These are phyloP conservation scores for Tadarida brasiliensis DNA, from an alignment of 2,797 vertebrate genomes.

Conservation along the genomic window DNA sequence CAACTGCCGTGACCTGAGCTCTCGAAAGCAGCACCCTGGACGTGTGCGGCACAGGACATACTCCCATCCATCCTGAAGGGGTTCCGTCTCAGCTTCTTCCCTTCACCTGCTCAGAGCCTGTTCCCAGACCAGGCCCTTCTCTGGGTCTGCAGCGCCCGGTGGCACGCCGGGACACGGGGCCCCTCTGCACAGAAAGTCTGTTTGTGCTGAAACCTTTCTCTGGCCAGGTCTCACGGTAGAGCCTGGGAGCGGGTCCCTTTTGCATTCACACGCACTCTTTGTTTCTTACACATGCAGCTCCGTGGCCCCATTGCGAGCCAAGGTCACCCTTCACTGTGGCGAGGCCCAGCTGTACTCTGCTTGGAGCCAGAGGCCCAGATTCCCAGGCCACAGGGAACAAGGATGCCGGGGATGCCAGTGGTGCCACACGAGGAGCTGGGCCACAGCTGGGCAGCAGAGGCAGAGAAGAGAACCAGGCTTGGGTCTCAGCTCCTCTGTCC, in stretches of 20 bases:
- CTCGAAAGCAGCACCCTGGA: neutral
- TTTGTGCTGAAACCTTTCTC: conserved; percentile 40
- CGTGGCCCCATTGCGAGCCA: neutral
- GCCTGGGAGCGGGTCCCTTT: conserved; percentile 55
- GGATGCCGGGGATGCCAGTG: accelerated
- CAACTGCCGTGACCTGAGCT: accelerated
- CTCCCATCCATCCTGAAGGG: neutral
- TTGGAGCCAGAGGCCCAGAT: neutral
- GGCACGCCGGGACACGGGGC: neutral
- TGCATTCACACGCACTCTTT: conserved; percentile 50
- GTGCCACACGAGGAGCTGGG: neutral
- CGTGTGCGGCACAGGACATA: accelerated
- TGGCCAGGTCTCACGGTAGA: neutral
- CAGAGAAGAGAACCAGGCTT: neutral
- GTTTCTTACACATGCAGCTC: conserved; percentile 37
- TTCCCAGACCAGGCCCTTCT: neutral
- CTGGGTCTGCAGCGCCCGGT: neutral
- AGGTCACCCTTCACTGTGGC: neutral
- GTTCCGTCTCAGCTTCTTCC: neutral
- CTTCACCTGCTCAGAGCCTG: neutral
- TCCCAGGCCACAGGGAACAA: neutral
- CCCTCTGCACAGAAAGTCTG: neutral
- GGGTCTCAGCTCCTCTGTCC: neutral
- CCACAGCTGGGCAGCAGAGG: too few species aligned
- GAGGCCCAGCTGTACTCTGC: neutral